Evolutionary conservation across 2,888 invertebrate species (phyloP), one percentile per base, ranked within the genome.

Genomic region (Acanthopleura granulata): DNA sequence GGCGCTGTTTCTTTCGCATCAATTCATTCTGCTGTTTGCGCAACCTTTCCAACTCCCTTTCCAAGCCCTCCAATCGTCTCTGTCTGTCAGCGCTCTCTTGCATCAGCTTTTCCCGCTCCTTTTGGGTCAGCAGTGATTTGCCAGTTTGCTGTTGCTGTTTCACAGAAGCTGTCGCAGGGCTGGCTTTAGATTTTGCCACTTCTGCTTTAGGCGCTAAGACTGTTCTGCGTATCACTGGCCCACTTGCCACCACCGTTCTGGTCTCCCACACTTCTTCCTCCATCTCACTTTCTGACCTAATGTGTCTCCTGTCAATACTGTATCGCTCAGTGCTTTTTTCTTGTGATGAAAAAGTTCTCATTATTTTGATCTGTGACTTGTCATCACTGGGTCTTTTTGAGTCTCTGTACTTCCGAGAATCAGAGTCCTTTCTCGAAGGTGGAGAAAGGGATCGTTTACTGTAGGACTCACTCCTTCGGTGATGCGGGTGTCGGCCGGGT

Each of bases 1-100:
- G 82, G 0, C 81, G 78, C 57, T 83, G 83, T 62, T 82, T 82
- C 72, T 84, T 85, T 57, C 87, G 83, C 79, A 86, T 83, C 75
- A 89, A 75, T 76, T 88, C 88, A 76, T 86, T 86, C 74, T 89
- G 88, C 75, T 87, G 86, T 70, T 83, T 83, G 57, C 82, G 79
- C 49, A 89, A 79, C 49, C 80, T 83, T 14, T 77, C 81, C 27
- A 88, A 76, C 76, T 89, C 89, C 15, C 75, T 78, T 73, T 84
- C 83, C 57, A 87, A 76, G 27, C 79, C 74, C 49, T 77, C 79
- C 9, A 86, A 76, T 71, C 83, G 79, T 29, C 79, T 78, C 25
- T 80, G 78, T 57, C 81, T 77, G 22, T 80, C 79, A 62, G 83
- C 81, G 49, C 78, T 78, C 61, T 85, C 83, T 73, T 79, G 80